These are phyloP conservation scores for Tachuris rubrigastra DNA, from an alignment of 2,113 vertebrate species.

Conservation along the genomic window DNA sequence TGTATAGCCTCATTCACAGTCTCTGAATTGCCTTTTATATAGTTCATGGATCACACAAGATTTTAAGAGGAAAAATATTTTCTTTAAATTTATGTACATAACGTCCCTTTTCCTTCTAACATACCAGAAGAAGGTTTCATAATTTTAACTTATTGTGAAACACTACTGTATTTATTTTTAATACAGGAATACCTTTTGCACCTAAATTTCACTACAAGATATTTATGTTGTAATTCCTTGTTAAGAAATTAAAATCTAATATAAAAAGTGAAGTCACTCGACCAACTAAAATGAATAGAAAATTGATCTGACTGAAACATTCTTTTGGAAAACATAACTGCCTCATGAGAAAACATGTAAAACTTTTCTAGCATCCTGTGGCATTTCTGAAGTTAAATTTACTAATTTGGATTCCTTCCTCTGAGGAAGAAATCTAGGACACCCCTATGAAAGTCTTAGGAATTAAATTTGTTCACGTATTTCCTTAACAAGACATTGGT, in stretches of 20 bases:
- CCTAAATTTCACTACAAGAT: not conserved
- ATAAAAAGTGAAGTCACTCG: not conserved
- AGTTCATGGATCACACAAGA: constrained; percentile 63
- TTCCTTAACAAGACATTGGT: not conserved
- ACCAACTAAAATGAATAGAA: not conserved
- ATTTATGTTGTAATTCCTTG: not conserved
- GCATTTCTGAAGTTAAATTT: not conserved
- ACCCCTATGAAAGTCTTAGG: not conserved
- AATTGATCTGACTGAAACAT: not conserved
- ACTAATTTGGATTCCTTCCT: not conserved
- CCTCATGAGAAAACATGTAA: not conserved
- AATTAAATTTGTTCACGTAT: not conserved
- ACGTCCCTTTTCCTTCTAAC: constrained; percentile 49
- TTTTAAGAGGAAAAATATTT: constrained; percentile 71
- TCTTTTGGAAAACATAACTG: not conserved
- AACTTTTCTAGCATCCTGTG: not conserved
- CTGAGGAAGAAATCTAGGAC: not conserved
- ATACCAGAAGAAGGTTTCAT: constrained; percentile 48
- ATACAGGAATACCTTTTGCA: not conserved
- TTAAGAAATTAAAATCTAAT: not conserved
- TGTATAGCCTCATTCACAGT: constrained; percentile 69
- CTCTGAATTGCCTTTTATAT: constrained; percentile 73
- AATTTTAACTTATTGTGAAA: constrained; percentile 64
- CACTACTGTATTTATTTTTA: constrained; percentile 40
- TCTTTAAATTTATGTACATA: constrained; percentile 66